Evolutionary conservation across 2,113 vertebrate genomes (phyloP), one percentile per base, ranked within the genome.

Genomic region (Sturnira hondurensis): DNA sequence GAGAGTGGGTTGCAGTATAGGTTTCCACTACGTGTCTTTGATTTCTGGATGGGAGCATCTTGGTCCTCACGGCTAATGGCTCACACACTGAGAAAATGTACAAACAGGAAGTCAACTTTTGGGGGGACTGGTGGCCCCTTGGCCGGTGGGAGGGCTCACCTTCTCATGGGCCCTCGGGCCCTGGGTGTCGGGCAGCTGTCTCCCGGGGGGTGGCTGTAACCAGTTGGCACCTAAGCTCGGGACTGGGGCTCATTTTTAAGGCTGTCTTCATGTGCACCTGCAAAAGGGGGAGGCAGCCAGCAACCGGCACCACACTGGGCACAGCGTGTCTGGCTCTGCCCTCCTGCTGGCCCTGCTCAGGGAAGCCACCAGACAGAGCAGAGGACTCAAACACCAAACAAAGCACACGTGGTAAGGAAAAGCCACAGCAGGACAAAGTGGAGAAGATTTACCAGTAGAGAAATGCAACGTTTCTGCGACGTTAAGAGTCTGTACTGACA

Each of bases 291-390:
- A 1, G 36, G 71, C 38, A 17, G 2, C 17, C 24, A n/a, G 65
- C 7, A 19, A 52, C 45, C 1, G 16, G 43, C 17, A 0, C 68
- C 15, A 22, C 43, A 4, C 50, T 1, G 16, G 70, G 11, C n/a
- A 43, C 58, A 47, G 11, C 0, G 36, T 3, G 0, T 1, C 68
- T 26, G 11, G n/a, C 52, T 19, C 70, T 0, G 36, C 20, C 17
- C 24, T 33, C 45, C 15, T 3, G 20, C 43, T 2, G 38, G 83
- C 4, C 6, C 38, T 19, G 17, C 43, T 86, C 13, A n/a, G 1
- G 15, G 52, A 56, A 2, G 1, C 78, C 61, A 56, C 1, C 2
- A 1, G 71, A 50, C 65, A 22, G 19, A 91, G n/a, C 28, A 43
- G 65, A 15, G 2, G 26, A 68, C 74, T 14, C n/a, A 28, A 65